A percentile compares a stretch with the other conserved stretches of the same genome.
Evolutionary conservation across 2,888 invertebrate species (phyloP).

Genomic region (Drosophila birchii): DNA sequence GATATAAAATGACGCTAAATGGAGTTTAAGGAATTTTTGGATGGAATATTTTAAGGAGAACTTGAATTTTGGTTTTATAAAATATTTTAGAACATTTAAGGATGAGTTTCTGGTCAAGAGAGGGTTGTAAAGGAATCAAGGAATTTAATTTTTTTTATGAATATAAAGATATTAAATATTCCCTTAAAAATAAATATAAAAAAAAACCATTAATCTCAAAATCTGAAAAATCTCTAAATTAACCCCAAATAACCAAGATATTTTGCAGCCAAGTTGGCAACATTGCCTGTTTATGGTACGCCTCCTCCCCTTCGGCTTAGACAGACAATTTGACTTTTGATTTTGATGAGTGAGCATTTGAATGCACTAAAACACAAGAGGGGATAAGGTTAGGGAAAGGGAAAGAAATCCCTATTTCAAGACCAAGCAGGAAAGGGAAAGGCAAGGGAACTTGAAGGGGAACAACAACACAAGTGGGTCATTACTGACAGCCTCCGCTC

Average conservation of each 20-base stretch:
- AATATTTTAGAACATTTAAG: neutral
- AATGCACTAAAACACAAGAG: conserved; percentile 63
- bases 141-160: neutral
- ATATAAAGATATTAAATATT: too few species aligned
- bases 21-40: neutral
- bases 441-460: conserved; percentile 11
- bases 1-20: neutral
- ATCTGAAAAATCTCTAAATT: neutral
- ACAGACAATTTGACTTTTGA: conserved; percentile 73
- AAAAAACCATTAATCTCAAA: too few species aligned
- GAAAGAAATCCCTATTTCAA: too few species aligned
- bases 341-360: conserved; percentile 76
- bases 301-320: conserved; percentile 26
- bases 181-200: too few species aligned
- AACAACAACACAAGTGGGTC: conserved; percentile 62
- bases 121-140: neutral
- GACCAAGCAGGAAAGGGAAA: neutral
- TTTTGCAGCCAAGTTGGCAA: conserved; percentile 6
- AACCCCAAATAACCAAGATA: neutral
- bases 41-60: neutral
- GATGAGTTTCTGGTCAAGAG: neutral
- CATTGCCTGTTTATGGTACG: conserved; percentile 16
- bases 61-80: neutral
- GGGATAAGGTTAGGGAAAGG: neutral
- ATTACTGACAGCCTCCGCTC: conserved; percentile 59